Evolutionary conservation across 1,140 invertebrate species (phyloP).

Genomic region (Oryctes rhinoceros): DNA sequence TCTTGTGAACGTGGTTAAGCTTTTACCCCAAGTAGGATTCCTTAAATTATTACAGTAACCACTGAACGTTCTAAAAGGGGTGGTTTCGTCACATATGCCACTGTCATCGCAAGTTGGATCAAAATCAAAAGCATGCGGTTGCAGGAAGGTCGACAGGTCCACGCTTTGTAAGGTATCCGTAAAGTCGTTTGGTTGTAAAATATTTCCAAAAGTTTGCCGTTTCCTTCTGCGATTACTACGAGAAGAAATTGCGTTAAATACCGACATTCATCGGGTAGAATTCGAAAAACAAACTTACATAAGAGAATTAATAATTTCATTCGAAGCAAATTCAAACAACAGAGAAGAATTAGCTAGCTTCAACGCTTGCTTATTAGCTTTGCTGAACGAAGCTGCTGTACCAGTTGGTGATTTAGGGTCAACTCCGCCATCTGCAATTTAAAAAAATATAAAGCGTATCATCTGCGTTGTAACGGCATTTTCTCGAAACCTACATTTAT

Average conservation of each 20-base stretch:
- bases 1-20: conserved; percentile 85
- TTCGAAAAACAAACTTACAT: conserved; percentile 61
- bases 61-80: conserved; percentile 81
- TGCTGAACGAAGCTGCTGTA: conserved; percentile 86
- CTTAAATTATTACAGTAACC: conserved; percentile 93
- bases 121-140: conserved; percentile 60
- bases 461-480: conserved; percentile 24
- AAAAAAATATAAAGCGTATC: background rate
- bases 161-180: conserved; percentile 78
- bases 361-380: conserved; percentile 84
- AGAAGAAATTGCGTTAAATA: background rate
- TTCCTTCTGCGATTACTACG: conserved; percentile 67
- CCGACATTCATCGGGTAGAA: background rate
- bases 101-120: conserved; percentile 71
- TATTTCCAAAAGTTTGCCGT: conserved; percentile 75
- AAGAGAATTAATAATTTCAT: conserved; percentile 79
- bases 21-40: conserved; percentile 85
- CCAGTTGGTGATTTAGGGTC: conserved; percentile 87
- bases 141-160: conserved; percentile 69
- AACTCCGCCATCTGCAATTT: conserved; percentile 71
- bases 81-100: conserved; percentile 79
- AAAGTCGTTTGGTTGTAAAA: conserved; percentile 72
- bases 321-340: conserved; percentile 87
- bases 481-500: conserved; percentile 63
- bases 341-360: conserved; percentile 85